Percentiles rank a stretch among this genome's conserved stretches.
phyloP scores from a whole-genome alignment of 2,797 vertebrate genomes.

The Amblyraja radiata region DNA sequence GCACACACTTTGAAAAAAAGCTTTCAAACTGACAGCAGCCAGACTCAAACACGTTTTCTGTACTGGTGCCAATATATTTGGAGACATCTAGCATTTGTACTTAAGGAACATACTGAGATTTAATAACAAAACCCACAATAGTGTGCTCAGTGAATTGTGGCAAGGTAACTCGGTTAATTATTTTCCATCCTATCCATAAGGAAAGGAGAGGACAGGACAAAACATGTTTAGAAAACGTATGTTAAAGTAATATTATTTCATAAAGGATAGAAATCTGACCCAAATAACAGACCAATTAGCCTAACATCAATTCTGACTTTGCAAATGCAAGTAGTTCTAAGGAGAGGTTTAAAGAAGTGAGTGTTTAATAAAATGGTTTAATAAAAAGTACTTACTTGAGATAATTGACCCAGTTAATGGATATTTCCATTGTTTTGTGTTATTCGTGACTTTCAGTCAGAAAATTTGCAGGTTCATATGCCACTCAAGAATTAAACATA shows the following conservation, averaged over 20 bases:
- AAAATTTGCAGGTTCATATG: too few species aligned
- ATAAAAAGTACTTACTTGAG: not conserved
- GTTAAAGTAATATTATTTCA: not conserved
- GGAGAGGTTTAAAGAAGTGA: not conserved
- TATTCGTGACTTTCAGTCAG: not conserved
- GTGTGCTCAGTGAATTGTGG: not conserved
- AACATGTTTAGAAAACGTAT: not conserved
- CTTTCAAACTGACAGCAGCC: not conserved
- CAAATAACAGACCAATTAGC: not conserved
- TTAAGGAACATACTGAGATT: conserved; percentile 3
- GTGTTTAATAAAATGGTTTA: not conserved
- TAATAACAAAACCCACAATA: not conserved
- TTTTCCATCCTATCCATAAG: not conserved
- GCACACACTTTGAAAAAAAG: not conserved
- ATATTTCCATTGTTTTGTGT: not conserved
- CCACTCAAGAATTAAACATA: not conserved
- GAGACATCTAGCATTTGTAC: not conserved
- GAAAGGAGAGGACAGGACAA: too few species aligned
- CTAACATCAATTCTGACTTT: not conserved
- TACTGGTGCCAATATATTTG: not conserved
- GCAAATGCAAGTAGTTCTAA: not conserved
- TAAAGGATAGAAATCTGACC: not conserved
- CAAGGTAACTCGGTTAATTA: not conserved
- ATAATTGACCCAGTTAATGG: not conserved
- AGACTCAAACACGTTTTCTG: conserved; percentile 10